Evolutionary conservation across 2,797 vertebrate species (phyloP).

Genomic region (Agapornis canus): DNA sequence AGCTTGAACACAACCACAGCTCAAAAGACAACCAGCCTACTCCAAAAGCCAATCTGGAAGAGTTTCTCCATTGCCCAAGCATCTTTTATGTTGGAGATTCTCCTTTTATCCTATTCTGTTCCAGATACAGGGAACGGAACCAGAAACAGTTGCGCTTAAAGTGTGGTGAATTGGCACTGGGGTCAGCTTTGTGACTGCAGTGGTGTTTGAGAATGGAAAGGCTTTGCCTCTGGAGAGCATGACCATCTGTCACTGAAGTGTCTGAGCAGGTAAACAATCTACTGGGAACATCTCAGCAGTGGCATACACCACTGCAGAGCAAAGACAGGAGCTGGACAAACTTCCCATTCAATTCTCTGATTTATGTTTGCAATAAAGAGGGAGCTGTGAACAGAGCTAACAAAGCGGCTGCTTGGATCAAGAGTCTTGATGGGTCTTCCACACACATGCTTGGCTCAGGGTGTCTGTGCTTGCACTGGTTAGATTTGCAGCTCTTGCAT

Average conservation of each 20-base stretch:
- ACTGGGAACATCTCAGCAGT: neutral
- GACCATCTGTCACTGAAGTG: neutral
- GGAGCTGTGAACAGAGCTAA: neutral
- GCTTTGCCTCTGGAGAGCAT: neutral
- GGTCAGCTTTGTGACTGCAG: neutral
- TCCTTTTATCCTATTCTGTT: neutral
- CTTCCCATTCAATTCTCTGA: neutral
- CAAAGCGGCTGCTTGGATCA: neutral
- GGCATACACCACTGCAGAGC: neutral
- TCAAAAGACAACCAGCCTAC: neutral
- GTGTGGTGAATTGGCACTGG: neutral
- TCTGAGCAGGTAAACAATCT: neutral
- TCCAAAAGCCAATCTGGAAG: neutral
- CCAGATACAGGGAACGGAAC: neutral
- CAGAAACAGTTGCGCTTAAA: neutral
- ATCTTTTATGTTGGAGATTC: neutral
- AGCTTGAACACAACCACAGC: neutral
- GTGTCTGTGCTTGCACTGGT: neutral
- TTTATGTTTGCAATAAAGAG: neutral
- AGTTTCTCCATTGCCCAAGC: neutral
- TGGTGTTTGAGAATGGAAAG: neutral
- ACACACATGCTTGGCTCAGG: accelerated
- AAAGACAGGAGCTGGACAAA: neutral
- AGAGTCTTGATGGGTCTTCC: neutral
- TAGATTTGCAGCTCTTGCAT: neutral